A percentile compares a stretch with the other conserved stretches of the same genome.
phyloP scores from a whole-genome alignment of 2,888 invertebrate species.

The Autographa gamma region DNA sequence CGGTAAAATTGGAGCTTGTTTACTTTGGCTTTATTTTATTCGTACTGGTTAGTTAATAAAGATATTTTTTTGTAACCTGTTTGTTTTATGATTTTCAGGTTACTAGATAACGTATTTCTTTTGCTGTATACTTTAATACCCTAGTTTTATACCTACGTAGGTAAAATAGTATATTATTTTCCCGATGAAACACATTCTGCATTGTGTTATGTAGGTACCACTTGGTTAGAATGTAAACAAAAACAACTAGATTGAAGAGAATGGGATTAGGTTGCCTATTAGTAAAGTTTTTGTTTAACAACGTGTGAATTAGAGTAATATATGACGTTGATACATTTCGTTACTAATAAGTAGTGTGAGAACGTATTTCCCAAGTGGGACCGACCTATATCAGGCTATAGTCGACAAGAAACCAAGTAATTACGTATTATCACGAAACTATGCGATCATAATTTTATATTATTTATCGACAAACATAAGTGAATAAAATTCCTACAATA shows the following conservation, averaged over 20 bases:
- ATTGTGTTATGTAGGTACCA: neutral
- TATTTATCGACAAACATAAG: no score
- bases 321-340: neutral
- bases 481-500: no score
- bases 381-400: neutral
- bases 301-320: neutral
- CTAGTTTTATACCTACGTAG: no score
- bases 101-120: no score
- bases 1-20: slow-evolving; percentile 13
- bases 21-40: neutral
- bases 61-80: no score
- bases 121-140: no score
- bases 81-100: no score
- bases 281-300: neutral
- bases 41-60: neutral
- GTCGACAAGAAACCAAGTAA: neutral
- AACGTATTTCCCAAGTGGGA: neutral
- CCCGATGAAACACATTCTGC: no score
- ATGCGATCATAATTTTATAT: neutral
- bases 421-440: neutral
- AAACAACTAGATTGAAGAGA: neutral
- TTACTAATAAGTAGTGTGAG: neutral
- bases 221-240: neutral
- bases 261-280: neutral
- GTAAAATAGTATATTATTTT: no score